A percentile compares a stretch with the other conserved stretches of the same genome.
These are phyloP conservation scores for Sphaeridia pumilis DNA, from an alignment of 2,888 invertebrate species.

Conservation along the genomic window DNA sequence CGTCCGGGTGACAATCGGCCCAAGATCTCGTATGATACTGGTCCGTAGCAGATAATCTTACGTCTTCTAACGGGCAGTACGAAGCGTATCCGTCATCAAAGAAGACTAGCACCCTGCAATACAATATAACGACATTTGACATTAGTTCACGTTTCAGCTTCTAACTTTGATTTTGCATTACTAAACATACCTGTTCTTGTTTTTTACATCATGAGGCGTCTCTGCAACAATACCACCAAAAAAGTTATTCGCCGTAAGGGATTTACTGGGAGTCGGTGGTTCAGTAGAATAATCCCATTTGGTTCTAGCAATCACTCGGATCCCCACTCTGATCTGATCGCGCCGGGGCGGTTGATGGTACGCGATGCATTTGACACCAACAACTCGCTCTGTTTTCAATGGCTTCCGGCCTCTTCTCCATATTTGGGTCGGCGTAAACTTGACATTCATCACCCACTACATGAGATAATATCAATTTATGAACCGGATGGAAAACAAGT, in stretches of 20 bases:
- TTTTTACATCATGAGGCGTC: slow-evolving; percentile 59
- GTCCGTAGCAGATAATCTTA: slow-evolving; percentile 57
- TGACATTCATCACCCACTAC: neutral
- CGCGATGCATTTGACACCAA: neutral
- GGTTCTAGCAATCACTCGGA: slow-evolving; percentile 7
- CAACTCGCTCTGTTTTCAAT: neutral
- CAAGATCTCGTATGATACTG: slow-evolving; percentile 43
- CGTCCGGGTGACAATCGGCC: slow-evolving; percentile 6
- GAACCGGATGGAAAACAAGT: neutral
- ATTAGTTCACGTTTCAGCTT: neutral
- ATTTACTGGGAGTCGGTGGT: too few relatives aligned
- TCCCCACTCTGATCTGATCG: neutral
- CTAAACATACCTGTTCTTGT: slow-evolving; percentile 40
- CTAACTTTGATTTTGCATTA: neutral
- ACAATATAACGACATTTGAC: too few relatives aligned
- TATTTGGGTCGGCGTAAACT: neutral
- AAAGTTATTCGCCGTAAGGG: slow-evolving; percentile 38
- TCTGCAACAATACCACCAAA: slow-evolving; percentile 76
- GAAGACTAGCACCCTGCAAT: slow-evolving; percentile 66
- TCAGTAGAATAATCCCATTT: too few relatives aligned
- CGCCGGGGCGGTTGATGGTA: neutral
- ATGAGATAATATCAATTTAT: neutral
- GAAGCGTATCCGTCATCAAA: slow-evolving; percentile 81
- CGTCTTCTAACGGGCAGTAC: slow-evolving; percentile 62
- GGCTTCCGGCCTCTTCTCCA: neutral